Conservation (phyloP, 2,888 invertebrate species). For the Hesperia comma region DNA sequence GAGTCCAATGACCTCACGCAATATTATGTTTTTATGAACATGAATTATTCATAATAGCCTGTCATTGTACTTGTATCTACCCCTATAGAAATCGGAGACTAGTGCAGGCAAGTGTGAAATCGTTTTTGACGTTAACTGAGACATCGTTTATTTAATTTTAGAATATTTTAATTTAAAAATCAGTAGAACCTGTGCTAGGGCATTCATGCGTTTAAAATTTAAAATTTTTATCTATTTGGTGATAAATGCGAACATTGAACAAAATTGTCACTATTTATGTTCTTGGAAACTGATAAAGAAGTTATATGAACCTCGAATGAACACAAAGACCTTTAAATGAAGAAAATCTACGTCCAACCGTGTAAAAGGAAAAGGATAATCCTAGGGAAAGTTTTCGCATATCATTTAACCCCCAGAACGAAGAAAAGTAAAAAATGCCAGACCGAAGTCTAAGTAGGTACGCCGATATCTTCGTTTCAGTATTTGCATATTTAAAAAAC, state of each 20-base stretch:
- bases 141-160: too few relatives aligned
- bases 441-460: constrained; percentile 14
- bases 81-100: background rate
- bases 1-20: too few relatives aligned
- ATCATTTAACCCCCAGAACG: constrained; percentile 13
- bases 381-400: constrained; percentile 15
- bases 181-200: too few relatives aligned
- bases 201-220: too few relatives aligned
- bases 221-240: too few relatives aligned
- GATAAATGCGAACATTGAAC: too few relatives aligned
- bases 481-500: background rate
- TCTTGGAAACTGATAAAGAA: constrained; percentile 6
- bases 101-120: background rate
- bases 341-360: constrained; percentile 3
- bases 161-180: too few relatives aligned
- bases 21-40: too few relatives aligned
- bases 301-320: constrained; percentile 23
- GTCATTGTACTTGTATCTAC: too few relatives aligned
- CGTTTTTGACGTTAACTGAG: background rate
- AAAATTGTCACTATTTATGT: background rate
- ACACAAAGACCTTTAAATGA: constrained; percentile 22
- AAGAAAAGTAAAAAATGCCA: constrained; percentile 34
- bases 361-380: constrained; percentile 20
- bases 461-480: constrained; percentile 13
- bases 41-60: too few relatives aligned